Conservation (phyloP, 2,797 vertebrate genomes). For the Iguana delicatissima region DNA sequence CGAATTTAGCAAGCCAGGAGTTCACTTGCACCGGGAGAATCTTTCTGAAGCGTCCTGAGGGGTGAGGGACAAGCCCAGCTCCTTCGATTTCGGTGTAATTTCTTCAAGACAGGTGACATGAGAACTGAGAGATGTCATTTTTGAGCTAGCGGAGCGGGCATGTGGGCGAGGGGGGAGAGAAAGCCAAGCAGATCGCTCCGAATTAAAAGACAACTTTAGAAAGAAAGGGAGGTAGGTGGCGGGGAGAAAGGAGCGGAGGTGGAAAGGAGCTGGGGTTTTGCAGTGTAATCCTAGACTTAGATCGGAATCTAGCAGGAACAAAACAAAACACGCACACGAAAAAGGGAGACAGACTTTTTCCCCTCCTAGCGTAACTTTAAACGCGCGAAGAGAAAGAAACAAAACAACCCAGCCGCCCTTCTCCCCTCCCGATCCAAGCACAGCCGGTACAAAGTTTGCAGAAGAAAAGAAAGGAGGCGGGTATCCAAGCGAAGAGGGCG, state of each 20-base stretch:
- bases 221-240: neutral
- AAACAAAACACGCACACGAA: constrained; percentile 22
- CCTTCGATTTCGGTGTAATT: neutral
- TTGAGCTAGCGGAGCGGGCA: neutral
- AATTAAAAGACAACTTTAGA: constrained; percentile 23
- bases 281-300: constrained; percentile 12
- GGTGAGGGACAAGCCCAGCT: neutral
- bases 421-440: neutral
- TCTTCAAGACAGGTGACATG: neutral
- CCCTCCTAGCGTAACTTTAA: neutral
- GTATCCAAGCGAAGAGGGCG: neutral
- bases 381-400: neutral
- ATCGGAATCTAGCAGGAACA: constrained; percentile 24
- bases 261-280: neutral
- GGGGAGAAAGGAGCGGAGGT: neutral
- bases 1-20: neutral
- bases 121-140: neutral
- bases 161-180: neutral
- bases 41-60: neutral
- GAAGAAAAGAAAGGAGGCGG: neutral
- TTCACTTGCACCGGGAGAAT: neutral
- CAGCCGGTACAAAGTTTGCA: constrained; percentile 19
- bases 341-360: neutral
- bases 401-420: neutral
- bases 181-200: neutral